Conservation (phyloP, 2,797 vertebrate species). For the Mormyrops attenuatus region DNA sequence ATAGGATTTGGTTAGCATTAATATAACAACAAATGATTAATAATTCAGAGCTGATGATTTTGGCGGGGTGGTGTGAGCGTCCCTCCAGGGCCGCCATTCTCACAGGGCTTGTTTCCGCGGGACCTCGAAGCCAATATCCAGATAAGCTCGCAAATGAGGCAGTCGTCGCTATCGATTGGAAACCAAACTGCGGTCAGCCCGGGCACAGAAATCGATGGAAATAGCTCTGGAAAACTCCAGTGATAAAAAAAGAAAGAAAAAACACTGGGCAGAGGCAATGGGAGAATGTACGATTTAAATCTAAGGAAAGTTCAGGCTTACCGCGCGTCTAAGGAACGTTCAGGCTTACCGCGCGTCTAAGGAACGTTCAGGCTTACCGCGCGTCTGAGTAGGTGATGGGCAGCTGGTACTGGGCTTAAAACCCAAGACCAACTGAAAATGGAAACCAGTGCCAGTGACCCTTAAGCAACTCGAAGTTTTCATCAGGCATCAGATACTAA, state of each 20-base stretch:
- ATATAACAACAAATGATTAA: conserved; percentile 54
- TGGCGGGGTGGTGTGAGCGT: conserved; percentile 37
- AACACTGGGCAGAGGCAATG: background rate
- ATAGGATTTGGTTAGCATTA: conserved; percentile 45
- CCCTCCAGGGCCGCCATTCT: conserved; percentile 41
- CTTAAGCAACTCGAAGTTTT: conserved; percentile 40
- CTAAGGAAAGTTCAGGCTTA: background rate
- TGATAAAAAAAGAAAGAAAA: background rate
- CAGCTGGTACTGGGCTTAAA: conserved; percentile 31
- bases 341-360: background rate
- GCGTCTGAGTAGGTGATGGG: conserved; percentile 5
- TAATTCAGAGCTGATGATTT: conserved; percentile 49
- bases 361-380: background rate
- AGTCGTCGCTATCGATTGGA: conserved; percentile 37
- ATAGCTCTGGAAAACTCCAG: conserved; percentile 19
- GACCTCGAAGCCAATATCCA: conserved; percentile 12
- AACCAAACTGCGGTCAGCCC: conserved; percentile 33
- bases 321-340: background rate
- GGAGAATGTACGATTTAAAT: background rate
- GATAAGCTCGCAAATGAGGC: conserved; percentile 16
- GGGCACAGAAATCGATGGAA: conserved; percentile 26
- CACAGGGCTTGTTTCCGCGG: conserved; percentile 25
- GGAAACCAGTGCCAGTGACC: background rate
- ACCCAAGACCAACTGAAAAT: conserved; percentile 27
- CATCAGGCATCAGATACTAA: conserved; percentile 50